Evolutionary conservation across 2,797 vertebrate genomes (phyloP).

Genomic region (Benthosema pterotum): DNA sequence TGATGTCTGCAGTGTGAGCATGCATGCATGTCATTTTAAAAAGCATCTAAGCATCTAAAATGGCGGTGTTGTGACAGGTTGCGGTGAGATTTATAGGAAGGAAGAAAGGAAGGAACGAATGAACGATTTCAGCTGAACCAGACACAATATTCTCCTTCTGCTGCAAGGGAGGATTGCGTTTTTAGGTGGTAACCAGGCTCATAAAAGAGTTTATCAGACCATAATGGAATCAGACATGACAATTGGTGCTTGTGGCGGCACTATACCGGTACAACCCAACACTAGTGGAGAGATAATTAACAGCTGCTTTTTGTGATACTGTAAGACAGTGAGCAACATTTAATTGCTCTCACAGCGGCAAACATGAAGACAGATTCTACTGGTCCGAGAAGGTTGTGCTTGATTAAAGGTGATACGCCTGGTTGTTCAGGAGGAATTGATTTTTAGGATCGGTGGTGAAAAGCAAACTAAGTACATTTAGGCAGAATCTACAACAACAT

Average conservation of each 20-base stretch:
- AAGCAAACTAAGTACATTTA: too few relatives aligned
- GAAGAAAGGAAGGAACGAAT: not conserved
- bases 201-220: not conserved
- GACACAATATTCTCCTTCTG: not conserved
- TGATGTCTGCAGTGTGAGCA: conserved; percentile 49
- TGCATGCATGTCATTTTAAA: conserved; percentile 41
- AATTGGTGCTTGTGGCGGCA: not conserved
- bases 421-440: too few relatives aligned
- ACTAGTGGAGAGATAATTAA: conserved; percentile 44
- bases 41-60: conserved; percentile 59
- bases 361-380: too few relatives aligned
- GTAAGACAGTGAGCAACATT: conserved; percentile 39
- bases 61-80: conserved; percentile 61
- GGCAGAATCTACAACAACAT: too few relatives aligned
- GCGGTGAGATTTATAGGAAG: conserved; percentile 3
- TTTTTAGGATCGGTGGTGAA: too few relatives aligned
- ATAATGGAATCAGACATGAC: conserved; percentile 13
- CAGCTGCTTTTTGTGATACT: conserved; percentile 26
- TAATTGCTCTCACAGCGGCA: conserved; percentile 7
- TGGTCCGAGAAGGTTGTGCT: too few relatives aligned
- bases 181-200: not conserved
- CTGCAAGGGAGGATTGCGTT: too few relatives aligned
- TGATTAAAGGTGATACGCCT: too few relatives aligned
- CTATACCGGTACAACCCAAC: not conserved
- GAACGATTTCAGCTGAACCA: not conserved